Base-by-base conservation (phyloP, 2,888 invertebrate genomes). In the Suillia variegata region DNA sequence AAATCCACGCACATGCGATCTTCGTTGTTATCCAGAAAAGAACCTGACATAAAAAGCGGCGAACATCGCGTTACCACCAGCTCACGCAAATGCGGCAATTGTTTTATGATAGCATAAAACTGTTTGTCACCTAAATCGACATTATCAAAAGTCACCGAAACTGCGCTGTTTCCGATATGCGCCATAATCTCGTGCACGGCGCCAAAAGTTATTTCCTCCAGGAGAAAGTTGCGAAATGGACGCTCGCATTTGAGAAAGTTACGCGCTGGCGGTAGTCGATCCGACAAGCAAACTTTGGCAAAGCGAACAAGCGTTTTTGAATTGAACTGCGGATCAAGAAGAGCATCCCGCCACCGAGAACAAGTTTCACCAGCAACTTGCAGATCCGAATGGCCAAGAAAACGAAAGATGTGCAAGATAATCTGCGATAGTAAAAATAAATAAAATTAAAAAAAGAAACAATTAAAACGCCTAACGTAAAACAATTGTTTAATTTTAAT, bases 41-140 rank as follows among this genome's bases (percentile, higher is more conserved):
- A 84, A 2, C 91, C 91, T 1, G 89, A 87, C 89, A 92, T 91
- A 63, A 91, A 88, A 18, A 91, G 82, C 59, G 89, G 88, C 69
- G 88, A 86, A 69, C 90, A 91, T 56, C 85, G 85, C 63, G 86
- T 85, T 54, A 91, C 84, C 51, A 85, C 85, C 17, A 92, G 80
- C 55, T 81, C 77, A 70, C 85, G 84, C 58, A 92, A 79, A 69
- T 85, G 85, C 17, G 80, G 81, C 69, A 88, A 85, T 63, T 84
- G 82, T 61, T 85, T 84, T 42, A 89, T 70, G 49, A 89, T 85
- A 57, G 85, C 80, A 49, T 86, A 85, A 73, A 89, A 86, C 54
- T 85, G 85, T 71, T 86, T 88, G 70, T 89, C 88, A 70, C 85
- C 85, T 59, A 88, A 80, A 77, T 89, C 88, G 74, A 87, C 88